These are phyloP conservation scores for Strigamia transsilvanica DNA, from an alignment of 2,888 invertebrate genomes.

Conservation along the genomic window DNA sequence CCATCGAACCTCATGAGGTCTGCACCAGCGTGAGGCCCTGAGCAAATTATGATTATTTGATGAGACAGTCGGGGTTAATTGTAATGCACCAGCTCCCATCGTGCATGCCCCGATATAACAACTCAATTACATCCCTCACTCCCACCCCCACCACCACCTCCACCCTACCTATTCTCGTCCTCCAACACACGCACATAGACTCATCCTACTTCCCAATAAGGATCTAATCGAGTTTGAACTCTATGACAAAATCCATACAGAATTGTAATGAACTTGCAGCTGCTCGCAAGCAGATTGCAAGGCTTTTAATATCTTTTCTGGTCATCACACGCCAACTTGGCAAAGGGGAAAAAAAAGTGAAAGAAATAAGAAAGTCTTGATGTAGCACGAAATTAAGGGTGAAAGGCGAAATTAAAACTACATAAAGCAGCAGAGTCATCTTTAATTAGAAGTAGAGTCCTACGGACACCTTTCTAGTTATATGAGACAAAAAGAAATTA, in stretches of 20 bases:
- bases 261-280: constrained; percentile 8
- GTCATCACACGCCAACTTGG: constrained; percentile 4
- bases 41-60: constrained; percentile 53
- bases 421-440: neutral
- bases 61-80: constrained; percentile 49
- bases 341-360: neutral
- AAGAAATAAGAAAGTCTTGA: constrained; percentile 4
- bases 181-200: constrained; percentile 21
- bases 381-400: constrained; percentile 4
- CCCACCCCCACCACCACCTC: neutral
- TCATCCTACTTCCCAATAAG: constrained; percentile 29
- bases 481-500: neutral
- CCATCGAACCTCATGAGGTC: constrained; percentile 16
- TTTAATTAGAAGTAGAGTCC: neutral
- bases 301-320: constrained; percentile 3
- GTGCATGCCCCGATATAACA: constrained; percentile 8
- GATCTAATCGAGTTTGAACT: constrained; percentile 8
- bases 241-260: constrained; percentile 8
- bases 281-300: constrained; percentile 3
- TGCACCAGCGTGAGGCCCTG: constrained; percentile 26
- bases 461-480: neutral
- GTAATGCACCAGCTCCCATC: constrained; percentile 8
- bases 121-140: constrained; percentile 1
- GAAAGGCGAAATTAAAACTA: constrained; percentile 9
- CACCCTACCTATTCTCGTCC: constrained; percentile 7